Evolutionary conservation across 2,888 invertebrate genomes (phyloP).

Genomic region (Altica lythri): DNA sequence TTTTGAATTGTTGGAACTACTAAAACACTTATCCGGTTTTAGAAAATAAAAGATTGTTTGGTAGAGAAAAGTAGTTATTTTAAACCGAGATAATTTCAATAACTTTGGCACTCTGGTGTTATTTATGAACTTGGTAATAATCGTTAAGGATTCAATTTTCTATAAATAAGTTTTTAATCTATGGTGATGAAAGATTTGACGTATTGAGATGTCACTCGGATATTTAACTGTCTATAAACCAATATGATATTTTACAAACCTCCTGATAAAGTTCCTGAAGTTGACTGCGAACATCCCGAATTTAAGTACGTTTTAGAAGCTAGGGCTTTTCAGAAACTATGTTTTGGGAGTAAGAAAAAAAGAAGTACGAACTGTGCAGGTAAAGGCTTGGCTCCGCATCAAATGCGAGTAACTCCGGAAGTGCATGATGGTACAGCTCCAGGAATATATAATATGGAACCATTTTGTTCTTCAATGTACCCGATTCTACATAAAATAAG

Average conservation of each 20-base stretch:
- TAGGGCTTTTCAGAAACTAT: conserved; percentile 43
- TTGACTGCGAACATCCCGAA: conserved; percentile 14
- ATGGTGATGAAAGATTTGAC: no score
- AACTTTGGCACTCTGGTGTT: no score
- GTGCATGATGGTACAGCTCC: conserved; percentile 39
- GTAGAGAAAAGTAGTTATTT: no score
- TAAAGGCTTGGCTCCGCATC: conserved; percentile 46
- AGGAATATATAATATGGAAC: conserved; percentile 42
- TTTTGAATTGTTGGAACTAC: no score
- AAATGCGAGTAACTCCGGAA: conserved; percentile 41
- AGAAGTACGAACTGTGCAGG: conserved; percentile 47
- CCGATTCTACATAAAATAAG: conserved; percentile 45
- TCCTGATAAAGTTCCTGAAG: conserved; percentile 7
- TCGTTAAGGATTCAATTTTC: no score
- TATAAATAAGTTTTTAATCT: no score
- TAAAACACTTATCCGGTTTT: no score
- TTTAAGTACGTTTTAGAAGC: conserved; percentile 53
- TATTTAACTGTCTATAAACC: no score
- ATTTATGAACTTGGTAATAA: no score
- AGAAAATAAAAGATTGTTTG: no score
- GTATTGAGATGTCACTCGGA: no score
- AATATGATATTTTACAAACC: conserved; percentile 1
- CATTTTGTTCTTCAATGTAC: conserved; percentile 42
- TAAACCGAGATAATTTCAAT: no score
- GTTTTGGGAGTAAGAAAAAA: conserved; percentile 47